Conservation (phyloP, 2,797 vertebrate species). For the Naso thynnoides region DNA sequence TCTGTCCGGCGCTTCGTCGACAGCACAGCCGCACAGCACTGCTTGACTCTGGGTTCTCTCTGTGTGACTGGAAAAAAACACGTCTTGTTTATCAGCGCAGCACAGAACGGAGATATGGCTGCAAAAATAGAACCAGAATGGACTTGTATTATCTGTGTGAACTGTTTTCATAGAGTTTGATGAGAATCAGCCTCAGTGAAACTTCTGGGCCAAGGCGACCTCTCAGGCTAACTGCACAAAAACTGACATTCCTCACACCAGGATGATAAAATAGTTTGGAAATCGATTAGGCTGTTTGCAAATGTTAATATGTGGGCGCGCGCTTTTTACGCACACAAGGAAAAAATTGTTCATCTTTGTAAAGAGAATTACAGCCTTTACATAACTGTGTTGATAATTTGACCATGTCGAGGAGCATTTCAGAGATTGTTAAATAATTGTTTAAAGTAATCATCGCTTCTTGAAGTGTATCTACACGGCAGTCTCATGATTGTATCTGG, state of each 20-base stretch:
- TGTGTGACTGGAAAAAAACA: neutral
- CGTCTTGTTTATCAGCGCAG: constrained; percentile 46
- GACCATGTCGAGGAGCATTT: neutral
- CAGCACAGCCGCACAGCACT: constrained; percentile 12
- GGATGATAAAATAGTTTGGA: neutral
- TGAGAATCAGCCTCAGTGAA: neutral
- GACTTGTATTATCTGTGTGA: constrained; percentile 21
- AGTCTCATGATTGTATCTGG: constrained; percentile 30
- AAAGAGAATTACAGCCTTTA: neutral
- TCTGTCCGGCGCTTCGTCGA: constrained; percentile 23
- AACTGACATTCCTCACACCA: neutral
- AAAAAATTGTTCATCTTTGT: neutral
- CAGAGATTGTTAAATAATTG: neutral
- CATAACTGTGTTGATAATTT: neutral
- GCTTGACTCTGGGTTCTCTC: constrained; percentile 9
- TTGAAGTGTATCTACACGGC: constrained; percentile 32
- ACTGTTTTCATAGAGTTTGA: constrained; percentile 1
- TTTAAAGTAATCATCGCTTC: constrained; percentile 8
- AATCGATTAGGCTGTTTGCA: neutral
- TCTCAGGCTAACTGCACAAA: neutral
- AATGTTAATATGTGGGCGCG: neutral
- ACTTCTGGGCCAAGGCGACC: neutral
- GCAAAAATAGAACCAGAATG: constrained; percentile 38
- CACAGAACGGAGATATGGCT: constrained; percentile 37
- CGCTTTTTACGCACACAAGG: constrained; percentile 26